These are phyloP conservation scores for Pogonocherus hispidulus DNA, from an alignment of 2,888 invertebrate species.

Conservation along the genomic window DNA sequence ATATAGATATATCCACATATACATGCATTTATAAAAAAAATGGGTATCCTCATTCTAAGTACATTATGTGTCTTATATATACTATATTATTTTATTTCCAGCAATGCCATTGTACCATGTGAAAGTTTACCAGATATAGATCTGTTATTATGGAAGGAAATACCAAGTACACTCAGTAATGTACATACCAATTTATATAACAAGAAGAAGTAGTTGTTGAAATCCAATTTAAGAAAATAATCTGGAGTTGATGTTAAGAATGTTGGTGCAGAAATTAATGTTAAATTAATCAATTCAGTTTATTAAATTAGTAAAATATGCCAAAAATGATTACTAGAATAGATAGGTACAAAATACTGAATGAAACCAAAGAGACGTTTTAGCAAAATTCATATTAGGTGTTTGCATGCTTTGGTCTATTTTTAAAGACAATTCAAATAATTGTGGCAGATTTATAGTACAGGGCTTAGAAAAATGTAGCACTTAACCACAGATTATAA, in stretches of 20 bases:
- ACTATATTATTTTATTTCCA: conserved; percentile 62
- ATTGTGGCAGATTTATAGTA: no score
- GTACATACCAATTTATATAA: conserved; percentile 11
- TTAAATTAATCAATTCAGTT: no score
- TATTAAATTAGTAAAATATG: background rate
- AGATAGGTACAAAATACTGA: background rate
- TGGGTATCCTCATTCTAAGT: no score
- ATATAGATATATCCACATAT: no score
- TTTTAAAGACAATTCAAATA: no score
- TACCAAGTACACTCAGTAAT: background rate
- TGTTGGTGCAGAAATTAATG: no score
- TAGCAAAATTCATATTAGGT: background rate
- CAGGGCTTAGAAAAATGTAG: no score
- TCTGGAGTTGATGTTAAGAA: no score
- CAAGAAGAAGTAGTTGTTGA: conserved; percentile 33
- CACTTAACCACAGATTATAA: conserved; percentile 40
- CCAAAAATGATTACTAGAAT: no score
- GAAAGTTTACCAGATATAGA: conserved; percentile 73
- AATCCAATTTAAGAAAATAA: no score
- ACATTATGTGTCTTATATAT: background rate
- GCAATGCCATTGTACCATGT: conserved; percentile 76
- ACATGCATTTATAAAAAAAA: no score
- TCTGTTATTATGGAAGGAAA: conserved; percentile 75
- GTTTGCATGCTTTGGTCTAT: no score
- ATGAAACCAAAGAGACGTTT: background rate